Evolutionary conservation across 2,888 invertebrate species (phyloP), one percentile per base, ranked within the genome.

Genomic region (Hypsopygia costalis): DNA sequence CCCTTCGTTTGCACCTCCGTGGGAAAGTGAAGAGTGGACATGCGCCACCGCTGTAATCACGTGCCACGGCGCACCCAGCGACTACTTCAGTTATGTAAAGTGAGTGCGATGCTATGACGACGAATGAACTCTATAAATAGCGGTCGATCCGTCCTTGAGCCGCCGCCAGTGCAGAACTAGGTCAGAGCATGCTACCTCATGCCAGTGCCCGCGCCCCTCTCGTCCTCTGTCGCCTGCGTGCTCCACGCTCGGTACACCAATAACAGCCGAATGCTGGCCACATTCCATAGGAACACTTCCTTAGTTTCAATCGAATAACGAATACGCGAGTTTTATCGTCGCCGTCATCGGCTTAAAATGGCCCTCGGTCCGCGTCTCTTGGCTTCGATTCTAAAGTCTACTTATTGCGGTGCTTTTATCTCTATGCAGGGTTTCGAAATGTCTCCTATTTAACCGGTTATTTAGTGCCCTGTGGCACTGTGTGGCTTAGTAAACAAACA

Each of bases 121-220:
- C 76, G 73, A 81, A 75, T 81, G 76, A 77, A 79, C 77, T 78
- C 77, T 87, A 86, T 85, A 81, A 86, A 88, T 88, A 86, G 82
- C 83, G 77, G 77, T 71, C 81, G 79, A 80, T 82, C 76, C 78
- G 88, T 86, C 88, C 87, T 88, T 88, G 87, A 85, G 87, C 74
- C 69, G 70, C 50, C 65, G 76, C 77, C 71, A 77, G 73, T 81
- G 69, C 76, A 77, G 71, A 88, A 82, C 81, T 87, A 71, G 87
- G 87, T 86, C 87, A 87, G 62, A 61, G 69, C 71, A 65, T 75
- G 71, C 69, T 75, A 69, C 75, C 69, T 72, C 70, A 70, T 69
- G 65, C 63, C 69, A 57, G 58, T 61, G 61, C 55, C 56, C 69
- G 59, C 70, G 62, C 49, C 68, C 50, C 63, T 48, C 67, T 56